Evolutionary conservation across 1,140 invertebrate genomes (phyloP), one percentile per base, ranked within the genome.

Genomic region (Aphis gossypii): DNA sequence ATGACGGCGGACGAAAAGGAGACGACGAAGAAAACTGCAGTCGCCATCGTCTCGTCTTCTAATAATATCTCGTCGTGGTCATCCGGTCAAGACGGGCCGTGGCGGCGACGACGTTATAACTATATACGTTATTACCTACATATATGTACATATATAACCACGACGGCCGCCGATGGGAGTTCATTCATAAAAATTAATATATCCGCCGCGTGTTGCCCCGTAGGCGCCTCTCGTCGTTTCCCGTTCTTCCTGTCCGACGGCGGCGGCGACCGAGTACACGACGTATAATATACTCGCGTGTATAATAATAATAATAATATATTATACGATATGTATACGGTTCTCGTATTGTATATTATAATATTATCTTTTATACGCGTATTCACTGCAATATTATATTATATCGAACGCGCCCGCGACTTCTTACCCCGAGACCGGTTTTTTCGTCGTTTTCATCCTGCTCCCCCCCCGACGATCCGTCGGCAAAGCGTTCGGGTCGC

Each of bases 101-200:
- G 48, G 60, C 14, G 60, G 25, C 60, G 30, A 14, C 7, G 20
- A 21, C 38, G 23, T 30, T 25, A 86, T 35, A 38, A 54, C 38
- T 41, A 41, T 41, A 41, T 41, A 41, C 44, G 44, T 46, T 46
- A 30, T 44, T 41, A 41, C 38, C 35, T 35, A 35, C 35, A 35
- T 35, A 35, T 35, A 35, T 35, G n/a, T n/a, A n/a, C n/a, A n/a
- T n/a, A n/a, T 6, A 46, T 9, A 46, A 9, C 9, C 9, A 0
- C 11, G 56, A 30, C 46, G 83, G 23, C 87, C n/a, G 46, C 87
- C n/a, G 46, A 11, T 30, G 23, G 30, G 46, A 86, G 87, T 89
- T 87, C 84, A 87, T 87, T 87, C 84, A 89, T 89, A 54, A 54
- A 87, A 51, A 89, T 88, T 88, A 87, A 88, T 88, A 88, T 88